Conservation (phyloP, 2,797 vertebrate species). For the Gouania willdenowi region DNA sequence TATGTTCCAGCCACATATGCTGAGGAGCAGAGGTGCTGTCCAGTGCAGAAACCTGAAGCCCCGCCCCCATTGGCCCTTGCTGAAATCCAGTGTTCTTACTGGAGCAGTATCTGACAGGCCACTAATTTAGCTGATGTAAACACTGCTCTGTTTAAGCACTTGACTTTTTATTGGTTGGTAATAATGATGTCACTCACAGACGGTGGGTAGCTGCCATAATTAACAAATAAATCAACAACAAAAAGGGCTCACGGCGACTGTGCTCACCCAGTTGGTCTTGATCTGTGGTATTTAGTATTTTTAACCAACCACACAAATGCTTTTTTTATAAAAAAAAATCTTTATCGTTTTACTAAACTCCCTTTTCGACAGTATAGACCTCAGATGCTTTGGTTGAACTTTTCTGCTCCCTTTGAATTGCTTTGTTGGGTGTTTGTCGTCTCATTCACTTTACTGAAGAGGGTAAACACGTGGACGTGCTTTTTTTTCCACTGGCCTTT, state of each 20-base stretch:
- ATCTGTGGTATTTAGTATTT: background rate
- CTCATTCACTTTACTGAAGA: slow-evolving; percentile 37
- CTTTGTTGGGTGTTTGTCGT: slow-evolving; percentile 30
- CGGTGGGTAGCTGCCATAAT: background rate
- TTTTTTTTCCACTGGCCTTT: slow-evolving; percentile 62
- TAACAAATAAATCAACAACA: background rate
- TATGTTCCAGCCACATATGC: slow-evolving; percentile 34
- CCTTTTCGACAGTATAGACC: slow-evolving; percentile 16
- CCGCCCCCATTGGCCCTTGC: too few relatives aligned
- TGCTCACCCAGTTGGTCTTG: too few relatives aligned
- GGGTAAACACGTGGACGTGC: slow-evolving; percentile 61
- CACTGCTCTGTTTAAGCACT: slow-evolving; percentile 1
- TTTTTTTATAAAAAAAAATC: slow-evolving; percentile 1
- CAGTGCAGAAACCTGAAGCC: slow-evolving; percentile 10
- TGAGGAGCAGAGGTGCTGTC: slow-evolving; percentile 24
- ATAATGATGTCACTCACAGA: slow-evolving; percentile 11
- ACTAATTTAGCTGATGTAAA: slow-evolving; percentile 7
- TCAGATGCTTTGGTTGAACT: slow-evolving; percentile 27
- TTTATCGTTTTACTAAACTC: slow-evolving; percentile 19
- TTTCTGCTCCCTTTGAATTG: slow-evolving; percentile 21
- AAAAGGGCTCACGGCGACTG: background rate
- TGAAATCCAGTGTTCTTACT: too few relatives aligned
- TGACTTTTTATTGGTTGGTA: slow-evolving; percentile 3
- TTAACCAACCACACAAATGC: background rate
- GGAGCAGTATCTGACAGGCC: too few relatives aligned